Conservation (phyloP, 2,797 vertebrate genomes). For the Parotocinclus haroldoi region DNA sequence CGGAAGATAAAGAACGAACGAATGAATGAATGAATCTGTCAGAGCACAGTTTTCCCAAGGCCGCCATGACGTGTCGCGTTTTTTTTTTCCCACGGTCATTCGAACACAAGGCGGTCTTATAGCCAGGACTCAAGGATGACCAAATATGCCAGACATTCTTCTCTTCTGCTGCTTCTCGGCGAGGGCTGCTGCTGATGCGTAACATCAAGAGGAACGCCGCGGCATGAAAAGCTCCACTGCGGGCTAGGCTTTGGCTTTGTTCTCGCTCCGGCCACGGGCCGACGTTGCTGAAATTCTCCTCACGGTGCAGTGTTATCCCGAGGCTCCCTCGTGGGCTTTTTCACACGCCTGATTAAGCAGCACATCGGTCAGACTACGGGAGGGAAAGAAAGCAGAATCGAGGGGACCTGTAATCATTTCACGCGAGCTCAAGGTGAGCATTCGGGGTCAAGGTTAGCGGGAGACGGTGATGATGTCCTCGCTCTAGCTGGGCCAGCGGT, state of each 20-base stretch:
- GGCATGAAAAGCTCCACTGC: neutral
- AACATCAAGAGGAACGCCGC: no score
- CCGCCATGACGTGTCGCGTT: no score
- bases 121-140: no score
- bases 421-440: neutral
- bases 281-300: constrained; percentile 15
- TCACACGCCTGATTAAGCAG: constrained; percentile 26
- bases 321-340: constrained; percentile 9
- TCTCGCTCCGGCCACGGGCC: neutral
- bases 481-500: neutral
- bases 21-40: no score
- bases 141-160: no score
- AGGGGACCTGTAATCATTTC: constrained; percentile 34
- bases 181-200: no score
- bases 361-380: constrained; percentile 17
- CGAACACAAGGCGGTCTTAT: no score
- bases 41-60: no score
- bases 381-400: constrained; percentile 34
- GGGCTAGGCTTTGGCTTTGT: neutral
- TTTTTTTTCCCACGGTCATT: no score
- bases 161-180: no score
- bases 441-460: constrained; percentile 44
- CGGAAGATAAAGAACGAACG: no score
- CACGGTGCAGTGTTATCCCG: constrained; percentile 9
- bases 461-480: constrained; percentile 20